Base-by-base conservation (phyloP, 2,113 vertebrate species). In the Muscicapa adusta region DNA sequence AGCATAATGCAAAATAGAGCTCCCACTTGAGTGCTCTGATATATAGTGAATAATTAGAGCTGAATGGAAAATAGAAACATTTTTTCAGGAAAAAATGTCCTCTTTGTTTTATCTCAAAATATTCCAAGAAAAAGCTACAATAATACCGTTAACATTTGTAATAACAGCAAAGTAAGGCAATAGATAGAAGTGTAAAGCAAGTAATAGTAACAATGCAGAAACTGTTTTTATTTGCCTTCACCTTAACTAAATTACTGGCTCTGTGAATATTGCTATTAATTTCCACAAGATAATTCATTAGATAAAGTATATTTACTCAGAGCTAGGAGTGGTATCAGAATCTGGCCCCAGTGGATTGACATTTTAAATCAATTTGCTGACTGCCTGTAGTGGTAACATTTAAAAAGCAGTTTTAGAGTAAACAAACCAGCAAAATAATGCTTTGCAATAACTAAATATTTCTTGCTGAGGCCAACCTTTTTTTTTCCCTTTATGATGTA, bases 11-110 rank as follows among this genome's bases (percentile, higher is more conserved):
- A 88, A 91, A 96, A 66, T 36, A 94, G 40, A 88, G 56, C 47
- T 85, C 78, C 67, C 48, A 93, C 79, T 91, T 80, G 71, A 65
- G n/a, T 83, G 38, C 56, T 68, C 47, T 79, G 71, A 88, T 94
- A 83, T 56, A 70, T 53, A 85, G 43, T 91, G 85, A 95, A 94
- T 89, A 97, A 93, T 89, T 91, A 89, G 29, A 94, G 15, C 26
- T 85, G 62, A 91, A 91, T 80, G 36, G 31, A 96, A 96, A 91
- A 74, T 26, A 62, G 54, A 85, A 89, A 68, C 1, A 48, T 66
- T 89, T 89, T 73, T 75, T 45, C 53, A 34, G 9, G 40, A 43
- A 67, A 82, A 85, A 72, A 68, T 67, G 3, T 19, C 17, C 3
- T 8, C 9, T 13, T 17, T 34, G 0, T 22, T 61, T 63, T 22